These are phyloP conservation scores for Ornithoptera priamus DNA, from an alignment of 2,888 invertebrate species.

Conservation along the genomic window DNA sequence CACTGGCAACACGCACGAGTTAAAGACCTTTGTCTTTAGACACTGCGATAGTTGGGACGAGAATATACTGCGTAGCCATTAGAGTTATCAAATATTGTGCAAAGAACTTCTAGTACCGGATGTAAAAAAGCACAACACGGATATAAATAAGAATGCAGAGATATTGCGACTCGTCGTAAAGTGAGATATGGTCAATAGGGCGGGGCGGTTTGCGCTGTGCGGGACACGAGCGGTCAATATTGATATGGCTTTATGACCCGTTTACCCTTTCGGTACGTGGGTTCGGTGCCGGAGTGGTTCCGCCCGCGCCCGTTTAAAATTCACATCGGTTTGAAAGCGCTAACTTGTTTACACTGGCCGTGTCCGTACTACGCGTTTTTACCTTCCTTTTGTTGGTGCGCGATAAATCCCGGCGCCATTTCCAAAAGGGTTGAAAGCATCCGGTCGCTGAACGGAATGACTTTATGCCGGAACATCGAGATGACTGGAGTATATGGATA, in stretches of 20 bases:
- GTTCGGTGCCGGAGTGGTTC: slow-evolving; percentile 57
- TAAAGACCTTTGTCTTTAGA: too few relatives aligned
- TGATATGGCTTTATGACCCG: slow-evolving; percentile 76
- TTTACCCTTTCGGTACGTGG: slow-evolving; percentile 67
- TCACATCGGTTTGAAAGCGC: slow-evolving; percentile 44
- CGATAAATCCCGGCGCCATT: too few relatives aligned
- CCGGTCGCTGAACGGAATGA: background rate
- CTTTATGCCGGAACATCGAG: background rate
- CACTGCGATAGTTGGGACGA: too few relatives aligned
- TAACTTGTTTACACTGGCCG: slow-evolving; percentile 51
- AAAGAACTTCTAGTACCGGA: background rate
- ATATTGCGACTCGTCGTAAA: slow-evolving; percentile 57
- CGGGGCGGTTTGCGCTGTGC: slow-evolving; percentile 51
- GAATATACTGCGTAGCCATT: too few relatives aligned
- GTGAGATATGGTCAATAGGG: slow-evolving; percentile 66
- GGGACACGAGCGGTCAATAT: slow-evolving; percentile 70
- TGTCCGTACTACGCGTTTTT: slow-evolving; percentile 33
- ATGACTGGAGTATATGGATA: too few relatives aligned
- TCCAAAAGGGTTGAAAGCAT: background rate
- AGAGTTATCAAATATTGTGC: too few relatives aligned
- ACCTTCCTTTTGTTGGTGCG: slow-evolving; percentile 23
- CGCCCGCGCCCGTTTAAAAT: slow-evolving; percentile 60
- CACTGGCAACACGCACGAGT: too few relatives aligned
- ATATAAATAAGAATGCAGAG: slow-evolving; percentile 56
- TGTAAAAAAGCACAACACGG: slow-evolving; percentile 41